A percentile compares a stretch with the other conserved stretches of the same genome.
Evolutionary conservation across 2,888 invertebrate species (phyloP).

Genomic region (Luperina nickerlii): DNA sequence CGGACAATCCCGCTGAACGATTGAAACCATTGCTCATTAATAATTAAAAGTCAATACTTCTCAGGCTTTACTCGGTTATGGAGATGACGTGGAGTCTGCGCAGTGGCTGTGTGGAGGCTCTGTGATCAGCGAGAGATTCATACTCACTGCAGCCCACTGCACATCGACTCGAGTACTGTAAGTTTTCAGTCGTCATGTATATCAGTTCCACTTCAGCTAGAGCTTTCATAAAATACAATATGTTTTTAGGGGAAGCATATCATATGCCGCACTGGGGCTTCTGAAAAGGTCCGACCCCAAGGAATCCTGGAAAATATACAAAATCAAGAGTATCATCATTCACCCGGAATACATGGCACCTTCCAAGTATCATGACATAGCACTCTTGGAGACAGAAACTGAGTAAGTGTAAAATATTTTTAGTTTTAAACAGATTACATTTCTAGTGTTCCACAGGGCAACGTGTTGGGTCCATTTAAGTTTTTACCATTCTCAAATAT

Average conservation of each 20-base stretch:
- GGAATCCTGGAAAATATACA: conserved; percentile 52
- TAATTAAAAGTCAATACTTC: neutral
- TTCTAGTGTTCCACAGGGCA: conserved; percentile 12
- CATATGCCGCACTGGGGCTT: conserved; percentile 58
- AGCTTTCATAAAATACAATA: conserved; percentile 4
- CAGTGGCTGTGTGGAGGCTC: conserved; percentile 77
- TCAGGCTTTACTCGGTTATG: conserved; percentile 74
- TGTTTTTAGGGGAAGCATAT: conserved; percentile 54
- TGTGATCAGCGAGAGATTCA: conserved; percentile 75
- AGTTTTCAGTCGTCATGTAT: conserved; percentile 46
- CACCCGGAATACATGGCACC: conserved; percentile 73
- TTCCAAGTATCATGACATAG: conserved; percentile 75
- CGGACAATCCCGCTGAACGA: neutral
- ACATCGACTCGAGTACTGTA: conserved; percentile 64
- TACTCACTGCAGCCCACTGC: conserved; percentile 80
- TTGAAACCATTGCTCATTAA: neutral
- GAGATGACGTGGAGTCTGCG: conserved; percentile 46
- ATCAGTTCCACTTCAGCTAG: neutral
- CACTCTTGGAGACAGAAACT: conserved; percentile 69
- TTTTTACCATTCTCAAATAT: neutral
- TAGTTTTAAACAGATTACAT: neutral
- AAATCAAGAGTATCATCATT: conserved; percentile 56
- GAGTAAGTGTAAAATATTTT: conserved; percentile 45
- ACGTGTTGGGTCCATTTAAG: neutral
- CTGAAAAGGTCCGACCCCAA: conserved; percentile 53